Evolutionary conservation across 2,888 invertebrate genomes (phyloP).

Genomic region (Nephrotoma guestfalica): DNA sequence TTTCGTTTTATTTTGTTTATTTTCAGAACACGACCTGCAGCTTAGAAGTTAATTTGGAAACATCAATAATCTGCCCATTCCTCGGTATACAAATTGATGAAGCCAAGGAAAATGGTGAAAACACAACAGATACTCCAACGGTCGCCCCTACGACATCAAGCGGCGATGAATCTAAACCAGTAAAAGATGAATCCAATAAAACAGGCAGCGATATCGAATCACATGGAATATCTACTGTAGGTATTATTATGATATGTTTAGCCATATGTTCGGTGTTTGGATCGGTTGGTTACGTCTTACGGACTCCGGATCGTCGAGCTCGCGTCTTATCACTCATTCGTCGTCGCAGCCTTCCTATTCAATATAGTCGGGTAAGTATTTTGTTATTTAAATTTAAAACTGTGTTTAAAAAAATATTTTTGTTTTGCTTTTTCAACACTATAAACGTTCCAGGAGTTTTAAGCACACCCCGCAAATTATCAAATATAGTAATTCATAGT

Average conservation of each 20-base stretch:
- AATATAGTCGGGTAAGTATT: neutral
- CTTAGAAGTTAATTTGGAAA: conserved; percentile 1
- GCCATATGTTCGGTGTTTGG: neutral
- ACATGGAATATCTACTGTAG: neutral
- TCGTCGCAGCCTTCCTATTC: neutral
- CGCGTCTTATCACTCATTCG: neutral
- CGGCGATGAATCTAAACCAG: neutral
- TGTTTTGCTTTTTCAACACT: neutral
- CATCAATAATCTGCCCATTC: neutral
- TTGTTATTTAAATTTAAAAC: neutral
- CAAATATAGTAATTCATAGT: neutral
- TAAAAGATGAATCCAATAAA: neutral
- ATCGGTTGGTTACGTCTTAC: neutral
- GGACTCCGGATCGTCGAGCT: neutral
- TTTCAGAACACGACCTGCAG: neutral
- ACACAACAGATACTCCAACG: neutral
- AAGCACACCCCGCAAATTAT: neutral
- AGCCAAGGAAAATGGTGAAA: neutral
- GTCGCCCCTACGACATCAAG: neutral
- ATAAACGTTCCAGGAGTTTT: neutral
- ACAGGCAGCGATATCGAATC: neutral
- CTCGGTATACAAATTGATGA: neutral
- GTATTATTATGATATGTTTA: neutral
- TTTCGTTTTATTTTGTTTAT: neutral
- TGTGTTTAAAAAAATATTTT: neutral